Evolutionary conservation across 2,888 invertebrate species (phyloP).

Genomic region (Himalopsyche anomala): DNA sequence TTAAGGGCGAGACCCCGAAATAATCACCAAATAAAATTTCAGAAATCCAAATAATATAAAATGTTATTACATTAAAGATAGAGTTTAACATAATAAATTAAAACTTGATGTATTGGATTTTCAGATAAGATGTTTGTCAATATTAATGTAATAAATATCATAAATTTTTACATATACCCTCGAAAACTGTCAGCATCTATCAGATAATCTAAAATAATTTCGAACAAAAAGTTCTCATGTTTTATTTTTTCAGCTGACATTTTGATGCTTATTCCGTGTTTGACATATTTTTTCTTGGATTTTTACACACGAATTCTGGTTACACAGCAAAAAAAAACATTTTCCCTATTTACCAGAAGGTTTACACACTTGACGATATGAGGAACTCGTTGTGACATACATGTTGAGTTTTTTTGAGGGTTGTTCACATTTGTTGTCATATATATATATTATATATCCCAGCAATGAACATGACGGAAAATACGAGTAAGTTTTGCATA

Average conservation of each 20-base stretch:
- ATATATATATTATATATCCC: not conserved
- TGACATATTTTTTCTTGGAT: conserved; percentile 19
- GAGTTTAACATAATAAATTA: too few species aligned
- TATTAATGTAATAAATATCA: too few species aligned
- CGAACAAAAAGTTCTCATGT: not conserved
- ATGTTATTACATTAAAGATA: too few species aligned
- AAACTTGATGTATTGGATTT: too few species aligned
- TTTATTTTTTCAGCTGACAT: conserved; percentile 12
- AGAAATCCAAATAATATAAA: too few species aligned
- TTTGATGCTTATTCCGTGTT: conserved; percentile 29
- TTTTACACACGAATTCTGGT: not conserved
- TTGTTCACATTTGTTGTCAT: not conserved
- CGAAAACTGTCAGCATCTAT: not conserved
- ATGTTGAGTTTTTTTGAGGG: conserved; percentile 6
- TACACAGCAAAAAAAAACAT: conserved; percentile 28
- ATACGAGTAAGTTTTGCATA: not conserved
- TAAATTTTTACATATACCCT: too few species aligned
- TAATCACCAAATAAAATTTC: too few species aligned
- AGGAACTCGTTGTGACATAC: conserved; percentile 10
- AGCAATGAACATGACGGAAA: not conserved
- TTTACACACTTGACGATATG: conserved; percentile 21
- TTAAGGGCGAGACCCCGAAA: too few species aligned
- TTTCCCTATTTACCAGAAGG: conserved; percentile 16
- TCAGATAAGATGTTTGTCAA: too few species aligned
- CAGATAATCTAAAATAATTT: not conserved